Base-by-base conservation (phyloP, 2,113 vertebrate genomes). In the Mugil cephalus region DNA sequence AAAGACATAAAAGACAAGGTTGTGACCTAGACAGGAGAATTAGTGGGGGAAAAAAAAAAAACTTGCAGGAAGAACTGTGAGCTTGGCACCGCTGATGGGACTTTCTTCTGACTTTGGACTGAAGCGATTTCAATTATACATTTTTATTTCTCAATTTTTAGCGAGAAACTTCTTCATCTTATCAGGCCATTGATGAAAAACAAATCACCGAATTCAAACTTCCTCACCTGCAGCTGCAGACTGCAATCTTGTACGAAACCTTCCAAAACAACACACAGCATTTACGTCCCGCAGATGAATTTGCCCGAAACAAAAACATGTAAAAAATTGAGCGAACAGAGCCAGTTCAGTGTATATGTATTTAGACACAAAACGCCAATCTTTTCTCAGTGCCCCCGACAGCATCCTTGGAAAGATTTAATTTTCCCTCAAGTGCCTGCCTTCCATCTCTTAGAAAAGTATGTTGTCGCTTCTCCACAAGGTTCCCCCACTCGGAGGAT, bases 391-490 rank as follows among this genome's bases (percentile, higher is more conserved):
- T 87, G 79, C 74, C 74, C 86, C 87, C 1, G 43, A 58, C 78
- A 48, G 78, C 77, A 91, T 91, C 89, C 87, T 91, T 92, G 91
- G 80, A 88, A 80, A 88, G 85, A 88, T 91, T 92, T 85, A 86
- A 92, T 92, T 91, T 90, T 75, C 88, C 84, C 89, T 91, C 74
- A 86, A 92, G 89, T 92, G 83, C 59, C 81, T 80, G 50, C 67
- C 85, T 88, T 58, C 79, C 70, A 36, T 87, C 86, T 88, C 81
- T 86, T 79, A 84, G 87, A 87, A 89, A 88, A 88, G 70, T 83
- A 45, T 66, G 87, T 46, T 76, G 72, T 69, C 62, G 79, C 72
- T 79, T 74, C 80, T 74, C 74, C 82, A 83, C 89, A 92, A 92
- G 89, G 91, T 89, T 88, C 54, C 82, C 15, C 53, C 78, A 74